Evolutionary conservation across 2,888 invertebrate genomes (phyloP).

Genomic region (Ariolimax columbianus): DNA sequence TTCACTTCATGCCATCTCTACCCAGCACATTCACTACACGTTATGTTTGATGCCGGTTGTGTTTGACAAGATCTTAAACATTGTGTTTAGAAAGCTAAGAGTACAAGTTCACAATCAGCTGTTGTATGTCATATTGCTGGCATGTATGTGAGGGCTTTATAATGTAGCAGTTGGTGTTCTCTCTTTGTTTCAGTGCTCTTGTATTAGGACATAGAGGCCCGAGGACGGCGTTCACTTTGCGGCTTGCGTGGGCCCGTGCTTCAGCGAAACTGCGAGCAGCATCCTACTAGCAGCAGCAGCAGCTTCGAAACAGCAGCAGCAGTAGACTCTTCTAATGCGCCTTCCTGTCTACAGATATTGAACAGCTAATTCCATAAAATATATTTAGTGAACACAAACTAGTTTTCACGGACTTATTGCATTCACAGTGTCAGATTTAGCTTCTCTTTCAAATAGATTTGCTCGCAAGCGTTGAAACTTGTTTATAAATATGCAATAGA

Average conservation of each 20-base stretch:
- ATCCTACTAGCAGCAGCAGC: conserved; percentile 15
- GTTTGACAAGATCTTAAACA: no score
- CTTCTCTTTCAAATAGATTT: background rate
- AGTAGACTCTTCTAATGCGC: background rate
- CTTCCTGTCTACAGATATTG: background rate
- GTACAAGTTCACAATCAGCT: no score
- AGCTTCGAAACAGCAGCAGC: conserved; percentile 27
- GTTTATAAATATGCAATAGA: background rate
- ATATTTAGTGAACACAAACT: background rate
- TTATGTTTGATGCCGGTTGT: no score
- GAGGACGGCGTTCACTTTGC: background rate
- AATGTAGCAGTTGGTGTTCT: background rate
- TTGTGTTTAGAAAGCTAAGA: no score
- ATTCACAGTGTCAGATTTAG: background rate
- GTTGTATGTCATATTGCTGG: no score
- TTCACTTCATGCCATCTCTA: no score
- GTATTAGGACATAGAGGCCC: background rate
- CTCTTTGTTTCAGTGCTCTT: conserved; percentile 17
- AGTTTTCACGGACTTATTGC: background rate
- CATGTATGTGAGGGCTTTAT: background rate
- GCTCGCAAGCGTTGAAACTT: background rate
- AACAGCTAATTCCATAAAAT: background rate
- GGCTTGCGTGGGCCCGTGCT: background rate
- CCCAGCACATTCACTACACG: no score
- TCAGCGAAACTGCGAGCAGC: conserved; percentile 33